Conservation (phyloP, 92 coral and sea anemone species). For the Epizoanthus scotinus region DNA sequence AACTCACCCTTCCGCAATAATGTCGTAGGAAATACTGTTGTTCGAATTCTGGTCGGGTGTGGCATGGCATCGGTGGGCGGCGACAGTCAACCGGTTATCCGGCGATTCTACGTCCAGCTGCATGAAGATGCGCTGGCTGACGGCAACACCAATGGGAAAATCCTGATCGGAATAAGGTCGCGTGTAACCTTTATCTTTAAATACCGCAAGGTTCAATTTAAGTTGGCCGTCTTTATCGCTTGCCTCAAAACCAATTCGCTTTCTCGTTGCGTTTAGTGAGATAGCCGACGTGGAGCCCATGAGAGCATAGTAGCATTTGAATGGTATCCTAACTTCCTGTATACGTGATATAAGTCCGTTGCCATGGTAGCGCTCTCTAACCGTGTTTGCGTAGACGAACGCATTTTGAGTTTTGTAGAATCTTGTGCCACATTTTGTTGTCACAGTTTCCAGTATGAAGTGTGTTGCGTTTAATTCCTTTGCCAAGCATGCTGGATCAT, state of each 20-base stretch:
- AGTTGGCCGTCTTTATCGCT: slow-evolving; percentile 63
- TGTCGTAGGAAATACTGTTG: slow-evolving; percentile 69
- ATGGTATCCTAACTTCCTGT: slow-evolving; percentile 74
- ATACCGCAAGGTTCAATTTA: slow-evolving; percentile 68
- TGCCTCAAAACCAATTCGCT: slow-evolving; percentile 68
- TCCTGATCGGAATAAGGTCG: slow-evolving; percentile 75
- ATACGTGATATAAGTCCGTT: slow-evolving; percentile 66
- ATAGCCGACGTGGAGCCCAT: slow-evolving; percentile 70
- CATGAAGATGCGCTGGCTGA: slow-evolving; percentile 64
- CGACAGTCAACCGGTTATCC: slow-evolving; percentile 73
- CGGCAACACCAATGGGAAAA: slow-evolving; percentile 80
- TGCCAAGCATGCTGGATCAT: slow-evolving; percentile 72
- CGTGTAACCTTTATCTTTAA: slow-evolving; percentile 58
- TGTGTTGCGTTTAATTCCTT: slow-evolving; percentile 60
- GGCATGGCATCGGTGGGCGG: slow-evolving; percentile 85
- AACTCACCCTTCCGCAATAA: slow-evolving; percentile 74
- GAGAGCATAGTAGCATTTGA: slow-evolving; percentile 73
- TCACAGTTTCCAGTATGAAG: slow-evolving; percentile 57
- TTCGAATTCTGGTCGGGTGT: slow-evolving; percentile 84
- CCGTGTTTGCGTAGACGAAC: slow-evolving; percentile 73
- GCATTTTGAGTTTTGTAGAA: slow-evolving; percentile 60
- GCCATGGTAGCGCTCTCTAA: slow-evolving; percentile 60
- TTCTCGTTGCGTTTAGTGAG: slow-evolving; percentile 66
- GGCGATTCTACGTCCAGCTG: slow-evolving; percentile 69
- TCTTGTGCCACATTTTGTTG: slow-evolving; percentile 71